Conservation (phyloP, 1,140 invertebrate species). For the Drosophila sucinea region DNA sequence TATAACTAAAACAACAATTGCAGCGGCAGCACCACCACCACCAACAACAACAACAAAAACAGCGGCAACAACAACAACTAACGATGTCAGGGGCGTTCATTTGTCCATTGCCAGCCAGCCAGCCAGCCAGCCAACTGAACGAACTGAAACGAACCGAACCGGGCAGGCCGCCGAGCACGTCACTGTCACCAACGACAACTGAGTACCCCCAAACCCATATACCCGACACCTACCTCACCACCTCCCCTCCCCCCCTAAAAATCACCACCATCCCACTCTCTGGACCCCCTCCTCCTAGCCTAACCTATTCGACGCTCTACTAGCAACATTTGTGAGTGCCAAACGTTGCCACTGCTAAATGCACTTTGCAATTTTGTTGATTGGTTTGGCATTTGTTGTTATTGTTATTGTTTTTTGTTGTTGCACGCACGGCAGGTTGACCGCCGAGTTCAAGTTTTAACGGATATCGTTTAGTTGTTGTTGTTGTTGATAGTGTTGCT, state of each 20-base stretch:
- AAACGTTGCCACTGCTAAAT: constrained; percentile 77
- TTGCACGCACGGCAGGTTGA: constrained; percentile 72
- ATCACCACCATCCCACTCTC: background rate
- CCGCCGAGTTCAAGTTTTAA: constrained; percentile 77
- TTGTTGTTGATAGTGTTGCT: constrained; percentile 16
- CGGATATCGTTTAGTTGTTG: constrained; percentile 64
- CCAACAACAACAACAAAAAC: constrained; percentile 30
- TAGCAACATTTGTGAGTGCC: constrained; percentile 50
- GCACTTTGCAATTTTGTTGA: constrained; percentile 80
- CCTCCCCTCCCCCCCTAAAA: background rate
- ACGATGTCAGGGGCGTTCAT: constrained; percentile 81
- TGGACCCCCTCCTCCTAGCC: constrained; percentile 1
- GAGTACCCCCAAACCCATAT: constrained; percentile 26
- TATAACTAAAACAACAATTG: constrained; percentile 57
- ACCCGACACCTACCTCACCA: constrained; percentile 20
- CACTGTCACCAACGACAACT: constrained; percentile 68
- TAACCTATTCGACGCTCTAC: background rate
- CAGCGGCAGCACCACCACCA: constrained; percentile 33
- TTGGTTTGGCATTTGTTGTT: constrained; percentile 79
- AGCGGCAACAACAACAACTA: constrained; percentile 50
- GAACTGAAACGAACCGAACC: constrained; percentile 66
- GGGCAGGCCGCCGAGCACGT: constrained; percentile 65
- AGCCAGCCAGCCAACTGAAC: constrained; percentile 30
- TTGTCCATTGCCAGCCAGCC: constrained; percentile 75
- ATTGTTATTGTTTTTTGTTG: constrained; percentile 27